These are phyloP conservation scores for Peucedramus taeniatus DNA, from an alignment of 2,113 vertebrate genomes.

Conservation along the genomic window DNA sequence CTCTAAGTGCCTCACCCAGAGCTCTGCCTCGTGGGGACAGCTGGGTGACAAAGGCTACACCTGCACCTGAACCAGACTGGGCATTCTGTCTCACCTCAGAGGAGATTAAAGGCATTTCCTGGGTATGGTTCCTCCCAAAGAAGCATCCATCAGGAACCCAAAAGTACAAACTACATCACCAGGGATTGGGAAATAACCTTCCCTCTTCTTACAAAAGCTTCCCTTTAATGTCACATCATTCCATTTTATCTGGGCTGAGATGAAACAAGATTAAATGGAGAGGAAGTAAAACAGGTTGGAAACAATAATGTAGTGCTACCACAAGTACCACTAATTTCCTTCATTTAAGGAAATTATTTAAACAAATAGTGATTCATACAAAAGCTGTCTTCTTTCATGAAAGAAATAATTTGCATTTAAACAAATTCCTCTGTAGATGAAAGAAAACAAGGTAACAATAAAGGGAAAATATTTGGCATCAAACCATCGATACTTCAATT, in stretches of 20 bases:
- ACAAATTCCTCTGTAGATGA: not conserved
- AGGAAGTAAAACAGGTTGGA: not conserved
- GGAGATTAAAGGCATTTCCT: not conserved
- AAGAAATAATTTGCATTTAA: constrained; percentile 6
- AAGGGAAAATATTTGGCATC: not conserved
- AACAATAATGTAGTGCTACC: not conserved
- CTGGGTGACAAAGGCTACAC: not conserved
- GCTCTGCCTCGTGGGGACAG: not conserved
- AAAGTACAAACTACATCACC: not conserved
- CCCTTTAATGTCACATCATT: not conserved
- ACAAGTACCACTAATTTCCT: not conserved
- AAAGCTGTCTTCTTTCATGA: not conserved
- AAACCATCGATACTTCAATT: not conserved
- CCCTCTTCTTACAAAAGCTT: not conserved
- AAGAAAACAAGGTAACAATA: not conserved
- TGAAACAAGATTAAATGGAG: not conserved
- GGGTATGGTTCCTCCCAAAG: not conserved
- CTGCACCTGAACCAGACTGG: not conserved
- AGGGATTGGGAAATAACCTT: not conserved
- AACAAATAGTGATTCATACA: not conserved
- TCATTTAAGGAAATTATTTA: not conserved
- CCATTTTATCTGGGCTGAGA: not conserved
- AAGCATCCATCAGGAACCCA: not conserved
- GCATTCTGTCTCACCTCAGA: not conserved
- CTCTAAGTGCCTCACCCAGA: not conserved